Conservation (phyloP, 1,140 invertebrate species). For the Drosophila azteca region DNA sequence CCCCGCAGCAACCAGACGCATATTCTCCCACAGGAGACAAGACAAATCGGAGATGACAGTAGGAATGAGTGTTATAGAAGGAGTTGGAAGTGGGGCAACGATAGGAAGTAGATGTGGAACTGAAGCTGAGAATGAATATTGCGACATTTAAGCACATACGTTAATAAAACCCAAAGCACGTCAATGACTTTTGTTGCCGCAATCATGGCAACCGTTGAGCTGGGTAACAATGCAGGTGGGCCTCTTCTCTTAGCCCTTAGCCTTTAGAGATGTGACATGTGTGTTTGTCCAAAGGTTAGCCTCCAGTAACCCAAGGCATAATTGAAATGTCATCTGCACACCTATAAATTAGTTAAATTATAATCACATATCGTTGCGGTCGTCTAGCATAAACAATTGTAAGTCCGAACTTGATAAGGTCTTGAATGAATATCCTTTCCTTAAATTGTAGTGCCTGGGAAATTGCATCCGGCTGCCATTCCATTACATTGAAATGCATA, state of each 20-base stretch:
- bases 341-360: slow-evolving; percentile 47
- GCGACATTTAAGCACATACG: slow-evolving; percentile 65
- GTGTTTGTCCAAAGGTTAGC: too few relatives aligned
- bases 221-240: background rate
- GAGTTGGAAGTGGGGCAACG: too few relatives aligned
- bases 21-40: too few relatives aligned
- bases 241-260: too few relatives aligned
- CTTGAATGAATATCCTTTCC: slow-evolving; percentile 3
- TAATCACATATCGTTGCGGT: slow-evolving; percentile 10
- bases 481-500: slow-evolving; percentile 51
- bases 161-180: slow-evolving; percentile 25
- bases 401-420: slow-evolving; percentile 27
- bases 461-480: slow-evolving; percentile 7
- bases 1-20: too few relatives aligned
- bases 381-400: slow-evolving; percentile 10
- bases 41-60: slow-evolving; percentile 10
- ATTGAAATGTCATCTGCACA: too few relatives aligned
- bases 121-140: slow-evolving; percentile 28
- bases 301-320: too few relatives aligned
- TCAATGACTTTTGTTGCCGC: slow-evolving; percentile 61
- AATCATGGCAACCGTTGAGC: slow-evolving; percentile 50
- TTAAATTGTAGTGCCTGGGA: slow-evolving; percentile 5
- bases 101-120: too few relatives aligned
- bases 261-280: too few relatives aligned
- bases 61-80: slow-evolving; percentile 4